Evolutionary conservation across 2,113 vertebrate species (phyloP).

Genomic region (Riparia riparia): DNA sequence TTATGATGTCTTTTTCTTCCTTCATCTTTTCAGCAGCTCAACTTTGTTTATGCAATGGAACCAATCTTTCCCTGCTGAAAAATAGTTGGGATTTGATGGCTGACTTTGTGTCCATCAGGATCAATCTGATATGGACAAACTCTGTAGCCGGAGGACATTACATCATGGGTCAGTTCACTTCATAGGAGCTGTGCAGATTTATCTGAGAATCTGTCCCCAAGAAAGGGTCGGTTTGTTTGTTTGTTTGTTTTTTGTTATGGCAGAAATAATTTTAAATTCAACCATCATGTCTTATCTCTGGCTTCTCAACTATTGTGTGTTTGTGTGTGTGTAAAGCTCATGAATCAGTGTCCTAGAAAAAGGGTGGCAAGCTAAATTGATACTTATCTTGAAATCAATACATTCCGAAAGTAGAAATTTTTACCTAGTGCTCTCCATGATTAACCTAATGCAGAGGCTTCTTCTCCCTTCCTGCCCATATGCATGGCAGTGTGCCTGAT

Average conservation of each 20-base stretch:
- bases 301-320: not conserved
- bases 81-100: not conserved
- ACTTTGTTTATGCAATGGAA: not conserved
- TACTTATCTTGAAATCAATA: not conserved
- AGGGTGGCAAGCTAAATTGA: not conserved
- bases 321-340: not conserved
- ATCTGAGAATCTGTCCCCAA: not conserved
- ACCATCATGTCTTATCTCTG: not conserved
- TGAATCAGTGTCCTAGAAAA: not conserved
- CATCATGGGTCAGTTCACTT: conserved; percentile 9
- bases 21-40: not conserved
- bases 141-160: not conserved
- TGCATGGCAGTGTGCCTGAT: not conserved
- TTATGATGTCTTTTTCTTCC: not conserved
- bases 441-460: not conserved
- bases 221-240: not conserved
- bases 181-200: not conserved
- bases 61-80: not conserved
- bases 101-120: not conserved
- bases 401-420: not conserved
- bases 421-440: not conserved
- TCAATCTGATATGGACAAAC: not conserved
- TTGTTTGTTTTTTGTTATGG: not conserved
- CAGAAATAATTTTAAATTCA: not conserved
- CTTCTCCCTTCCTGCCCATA: not conserved